Evolutionary conservation across 2,797 vertebrate genomes (phyloP).

Genomic region (Paedocypris micromegethes): DNA sequence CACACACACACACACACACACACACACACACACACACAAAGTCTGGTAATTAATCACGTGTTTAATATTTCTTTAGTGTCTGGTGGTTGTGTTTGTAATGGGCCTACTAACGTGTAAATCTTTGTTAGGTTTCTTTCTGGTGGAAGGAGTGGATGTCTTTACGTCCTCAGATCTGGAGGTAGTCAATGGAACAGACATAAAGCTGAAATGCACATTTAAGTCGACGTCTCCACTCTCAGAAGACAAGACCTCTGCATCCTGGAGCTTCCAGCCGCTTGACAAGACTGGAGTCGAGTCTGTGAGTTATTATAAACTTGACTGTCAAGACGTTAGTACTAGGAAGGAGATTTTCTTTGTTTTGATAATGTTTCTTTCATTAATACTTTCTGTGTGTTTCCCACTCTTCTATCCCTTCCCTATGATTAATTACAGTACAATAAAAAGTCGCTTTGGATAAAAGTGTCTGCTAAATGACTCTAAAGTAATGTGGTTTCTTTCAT

Average conservation of each 20-base stretch:
- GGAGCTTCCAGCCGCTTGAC: slow-evolving; percentile 76
- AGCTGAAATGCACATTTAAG: slow-evolving; percentile 83
- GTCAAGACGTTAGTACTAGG: too few species aligned
- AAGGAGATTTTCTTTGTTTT: too few species aligned
- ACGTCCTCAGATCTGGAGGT: slow-evolving; percentile 69
- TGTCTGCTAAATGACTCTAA: too few species aligned
- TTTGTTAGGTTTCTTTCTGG: slow-evolving; percentile 62
- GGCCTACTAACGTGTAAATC: neutral
- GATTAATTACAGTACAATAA: too few species aligned
- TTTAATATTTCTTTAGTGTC: neutral
- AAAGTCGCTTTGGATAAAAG: too few species aligned
- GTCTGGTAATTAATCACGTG: neutral
- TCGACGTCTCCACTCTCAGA: slow-evolving; percentile 57
- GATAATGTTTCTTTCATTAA: too few species aligned
- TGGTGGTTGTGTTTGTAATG: neutral
- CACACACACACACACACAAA: too few species aligned
- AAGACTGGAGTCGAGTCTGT: slow-evolving; percentile 69
- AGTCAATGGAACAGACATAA: slow-evolving; percentile 78
- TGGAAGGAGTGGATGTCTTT: slow-evolving; percentile 69
- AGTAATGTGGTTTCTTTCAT: too few species aligned
- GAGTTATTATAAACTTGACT: slow-evolving; percentile 19
- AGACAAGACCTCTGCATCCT: slow-evolving; percentile 64
- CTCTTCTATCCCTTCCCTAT: too few species aligned
- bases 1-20: neutral
- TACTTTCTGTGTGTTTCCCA: too few species aligned